These are phyloP conservation scores for Lichenostomus cassidix DNA, from an alignment of 2,113 vertebrate species.

Conservation along the genomic window DNA sequence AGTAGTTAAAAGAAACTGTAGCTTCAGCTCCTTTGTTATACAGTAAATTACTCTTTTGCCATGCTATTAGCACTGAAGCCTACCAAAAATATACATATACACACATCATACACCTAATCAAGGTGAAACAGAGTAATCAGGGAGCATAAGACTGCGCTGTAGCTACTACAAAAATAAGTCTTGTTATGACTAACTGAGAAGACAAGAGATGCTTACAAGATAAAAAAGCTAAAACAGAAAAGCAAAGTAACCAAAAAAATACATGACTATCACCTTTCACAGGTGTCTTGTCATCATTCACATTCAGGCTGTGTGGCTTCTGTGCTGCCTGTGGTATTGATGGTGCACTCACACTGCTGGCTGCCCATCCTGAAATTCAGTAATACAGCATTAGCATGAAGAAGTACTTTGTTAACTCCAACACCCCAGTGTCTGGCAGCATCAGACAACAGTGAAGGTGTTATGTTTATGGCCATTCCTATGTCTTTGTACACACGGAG, in stretches of 20 bases:
- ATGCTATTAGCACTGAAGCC: not conserved
- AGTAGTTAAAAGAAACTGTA: not conserved
- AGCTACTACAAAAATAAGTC: not conserved
- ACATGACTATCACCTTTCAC: constrained; percentile 71
- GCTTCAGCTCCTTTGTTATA: not conserved
- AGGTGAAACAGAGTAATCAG: not conserved
- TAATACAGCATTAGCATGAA: constrained; percentile 19
- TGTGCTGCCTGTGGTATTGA: constrained; percentile 62
- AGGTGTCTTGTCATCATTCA: constrained; percentile 56
- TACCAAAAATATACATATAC: not conserved
- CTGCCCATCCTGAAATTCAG: constrained; percentile 80
- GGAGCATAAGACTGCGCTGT: not conserved
- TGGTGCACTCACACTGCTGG: constrained; percentile 37
- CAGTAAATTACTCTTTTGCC: not conserved
- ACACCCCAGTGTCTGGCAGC: not conserved
- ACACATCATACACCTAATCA: not conserved
- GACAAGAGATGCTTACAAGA: not conserved
- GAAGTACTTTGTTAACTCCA: not conserved
- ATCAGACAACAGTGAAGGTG: not conserved
- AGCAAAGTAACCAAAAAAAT: not conserved
- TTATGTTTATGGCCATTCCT: accelerated
- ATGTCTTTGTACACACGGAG: not conserved
- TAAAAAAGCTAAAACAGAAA: not conserved
- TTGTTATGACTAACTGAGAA: not conserved
- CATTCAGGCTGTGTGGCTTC: constrained; percentile 70